Percentiles rank a stretch among this genome's conserved stretches.
phyloP scores from a whole-genome alignment of 2,797 vertebrate genomes.

The Remorina albescens region DNA sequence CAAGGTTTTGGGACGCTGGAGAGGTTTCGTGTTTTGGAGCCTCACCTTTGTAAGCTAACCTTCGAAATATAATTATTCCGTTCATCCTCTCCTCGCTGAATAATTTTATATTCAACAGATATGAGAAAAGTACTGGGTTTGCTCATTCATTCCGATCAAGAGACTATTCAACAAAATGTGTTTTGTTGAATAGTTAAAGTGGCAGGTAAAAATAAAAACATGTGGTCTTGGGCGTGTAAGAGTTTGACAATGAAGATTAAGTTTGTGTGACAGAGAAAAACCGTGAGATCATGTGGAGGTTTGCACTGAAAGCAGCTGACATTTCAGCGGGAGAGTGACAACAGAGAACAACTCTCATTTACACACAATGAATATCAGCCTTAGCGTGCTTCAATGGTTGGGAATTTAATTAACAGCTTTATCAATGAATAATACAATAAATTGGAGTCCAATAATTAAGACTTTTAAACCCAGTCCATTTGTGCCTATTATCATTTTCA shows the following conservation, averaged over 20 bases:
- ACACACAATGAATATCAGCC: not conserved
- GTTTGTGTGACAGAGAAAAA: not conserved
- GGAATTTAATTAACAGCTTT: slow-evolving; percentile 8
- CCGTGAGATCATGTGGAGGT: not conserved
- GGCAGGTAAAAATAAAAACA: too few relatives aligned
- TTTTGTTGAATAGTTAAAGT: too few relatives aligned
- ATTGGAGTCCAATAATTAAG: not conserved
- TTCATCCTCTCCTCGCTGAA: too few relatives aligned
- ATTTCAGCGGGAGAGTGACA: not conserved
- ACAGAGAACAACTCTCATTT: not conserved
- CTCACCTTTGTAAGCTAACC: not conserved
- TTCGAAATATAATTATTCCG: too few relatives aligned
- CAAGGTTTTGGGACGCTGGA: not conserved
- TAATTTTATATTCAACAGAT: too few relatives aligned
- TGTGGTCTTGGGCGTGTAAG: too few relatives aligned
- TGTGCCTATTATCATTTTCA: slow-evolving; percentile 3
- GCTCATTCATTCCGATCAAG: too few relatives aligned
- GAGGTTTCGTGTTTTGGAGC: too few relatives aligned
- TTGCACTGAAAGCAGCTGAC: not conserved
- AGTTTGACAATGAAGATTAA: not conserved
- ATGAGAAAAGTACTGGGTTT: too few relatives aligned
- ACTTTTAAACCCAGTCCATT: slow-evolving; percentile 3
- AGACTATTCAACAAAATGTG: too few relatives aligned
- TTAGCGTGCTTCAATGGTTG: not conserved
- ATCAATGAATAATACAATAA: not conserved